These are phyloP conservation scores for Ecliptopera silaceata DNA, from an alignment of 2,888 invertebrate genomes.

Conservation along the genomic window DNA sequence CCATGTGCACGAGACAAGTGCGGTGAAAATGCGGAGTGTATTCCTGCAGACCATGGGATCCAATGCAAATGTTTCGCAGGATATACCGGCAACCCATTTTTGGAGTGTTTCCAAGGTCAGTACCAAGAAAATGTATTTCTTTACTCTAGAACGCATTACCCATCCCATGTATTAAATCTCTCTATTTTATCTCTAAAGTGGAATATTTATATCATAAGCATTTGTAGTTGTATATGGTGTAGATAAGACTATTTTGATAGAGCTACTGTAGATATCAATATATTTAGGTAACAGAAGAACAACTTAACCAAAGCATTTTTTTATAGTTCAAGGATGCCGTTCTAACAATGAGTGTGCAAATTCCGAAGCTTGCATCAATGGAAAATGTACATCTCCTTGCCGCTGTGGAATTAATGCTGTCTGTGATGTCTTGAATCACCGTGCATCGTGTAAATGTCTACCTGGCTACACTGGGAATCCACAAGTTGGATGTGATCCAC, in stretches of 20 bases:
- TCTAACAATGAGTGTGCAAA: slow-evolving; percentile 88
- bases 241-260: no score
- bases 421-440: slow-evolving; percentile 91
- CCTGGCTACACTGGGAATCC: slow-evolving; percentile 92
- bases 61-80: slow-evolving; percentile 90
- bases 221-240: no score
- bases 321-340: slow-evolving; percentile 87
- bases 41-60: slow-evolving; percentile 88
- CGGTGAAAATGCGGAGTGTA: slow-evolving; percentile 91
- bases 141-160: no score
- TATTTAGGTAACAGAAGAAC: no score
- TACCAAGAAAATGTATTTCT: no score
- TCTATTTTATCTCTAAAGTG: neutral
- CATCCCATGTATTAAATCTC: no score
- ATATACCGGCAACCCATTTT: slow-evolving; percentile 89
- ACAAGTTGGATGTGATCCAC: slow-evolving; percentile 86
- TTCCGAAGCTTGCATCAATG: slow-evolving; percentile 90
- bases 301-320: slow-evolving; percentile 14
- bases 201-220: no score
- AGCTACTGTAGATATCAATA: no score
- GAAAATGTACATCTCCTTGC: slow-evolving; percentile 90
- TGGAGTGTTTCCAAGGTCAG: slow-evolving; percentile 86
- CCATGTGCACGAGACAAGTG: slow-evolving; percentile 91
- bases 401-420: slow-evolving; percentile 91
- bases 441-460: slow-evolving; percentile 91